Conservation (phyloP, 2,888 invertebrate species). For the Kryphioiulus occultus region DNA sequence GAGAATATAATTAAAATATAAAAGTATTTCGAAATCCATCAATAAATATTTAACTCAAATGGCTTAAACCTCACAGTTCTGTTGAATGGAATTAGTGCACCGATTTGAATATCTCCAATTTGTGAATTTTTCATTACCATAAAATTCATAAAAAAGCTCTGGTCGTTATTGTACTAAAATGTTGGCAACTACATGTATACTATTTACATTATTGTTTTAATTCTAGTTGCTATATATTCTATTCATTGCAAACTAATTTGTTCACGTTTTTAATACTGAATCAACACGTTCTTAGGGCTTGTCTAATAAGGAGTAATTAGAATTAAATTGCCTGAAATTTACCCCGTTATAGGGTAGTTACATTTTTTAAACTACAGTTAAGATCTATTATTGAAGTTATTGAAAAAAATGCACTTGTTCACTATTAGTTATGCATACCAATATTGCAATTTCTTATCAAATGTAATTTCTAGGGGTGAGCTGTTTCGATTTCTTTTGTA, state of each 20-base stretch:
- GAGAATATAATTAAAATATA: not conserved
- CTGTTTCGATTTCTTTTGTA: not conserved
- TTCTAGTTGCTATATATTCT: not conserved
- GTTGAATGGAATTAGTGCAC: not conserved
- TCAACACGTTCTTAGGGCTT: not conserved
- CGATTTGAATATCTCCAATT: not conserved
- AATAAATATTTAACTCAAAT: not conserved
- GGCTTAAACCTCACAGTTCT: not conserved
- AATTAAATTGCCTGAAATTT: not conserved
- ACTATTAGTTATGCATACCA: not conserved
- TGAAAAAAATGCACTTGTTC: not conserved
- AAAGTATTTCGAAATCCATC: not conserved
- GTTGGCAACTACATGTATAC: not conserved
- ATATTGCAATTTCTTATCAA: not conserved
- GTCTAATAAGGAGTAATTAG: not conserved
- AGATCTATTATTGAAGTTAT: too few relatives aligned
- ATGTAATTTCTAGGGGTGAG: not conserved
- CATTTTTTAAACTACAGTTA: not conserved
- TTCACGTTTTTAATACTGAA: not conserved
- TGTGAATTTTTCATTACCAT: not conserved
- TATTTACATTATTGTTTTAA: not conserved
- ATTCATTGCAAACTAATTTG: not conserved
- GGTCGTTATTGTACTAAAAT: not conserved
- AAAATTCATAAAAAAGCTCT: not conserved
- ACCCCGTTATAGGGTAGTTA: too few relatives aligned